phyloP scores from a whole-genome alignment of 2,888 invertebrate species.

The Drosophila acutilabella region DNA sequence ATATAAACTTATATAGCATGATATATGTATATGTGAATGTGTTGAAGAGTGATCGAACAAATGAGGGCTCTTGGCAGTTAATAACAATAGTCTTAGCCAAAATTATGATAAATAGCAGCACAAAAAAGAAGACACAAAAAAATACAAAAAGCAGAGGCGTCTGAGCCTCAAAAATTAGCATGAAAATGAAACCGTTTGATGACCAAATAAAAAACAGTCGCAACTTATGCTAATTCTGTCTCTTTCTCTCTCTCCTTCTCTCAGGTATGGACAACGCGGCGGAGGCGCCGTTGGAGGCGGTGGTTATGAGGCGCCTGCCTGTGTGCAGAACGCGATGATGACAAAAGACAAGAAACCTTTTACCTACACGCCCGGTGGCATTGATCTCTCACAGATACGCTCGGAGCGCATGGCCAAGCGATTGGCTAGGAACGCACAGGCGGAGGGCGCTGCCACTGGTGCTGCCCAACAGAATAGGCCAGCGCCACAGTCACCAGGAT shows the following conservation, averaged over 20 bases:
- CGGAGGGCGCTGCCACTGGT: conserved; percentile 88
- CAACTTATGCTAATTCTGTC: conserved; percentile 39
- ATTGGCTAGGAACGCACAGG: conserved; percentile 89
- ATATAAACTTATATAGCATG: background rate
- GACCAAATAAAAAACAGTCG: conserved; percentile 15
- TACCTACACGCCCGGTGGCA: conserved; percentile 97
- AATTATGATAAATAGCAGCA: conserved; percentile 57
- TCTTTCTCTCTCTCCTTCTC: conserved; percentile 6
- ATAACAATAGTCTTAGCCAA: conserved; percentile 62
- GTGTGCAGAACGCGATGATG: conserved; percentile 97
- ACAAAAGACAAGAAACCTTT: conserved; percentile 98
- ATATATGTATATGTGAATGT: conserved; percentile 6
- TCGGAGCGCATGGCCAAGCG: conserved; percentile 95
- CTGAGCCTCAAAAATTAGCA: conserved; percentile 52
- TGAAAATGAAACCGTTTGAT: conserved; percentile 46
- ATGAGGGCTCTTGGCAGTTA: conserved; percentile 56
- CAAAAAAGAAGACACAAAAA: conserved; percentile 1
- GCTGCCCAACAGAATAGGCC: conserved; percentile 86
- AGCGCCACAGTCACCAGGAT: conserved; percentile 78
- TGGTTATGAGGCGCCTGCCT: conserved; percentile 91
- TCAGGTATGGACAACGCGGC: conserved; percentile 84
- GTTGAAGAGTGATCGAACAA: conserved; percentile 35
- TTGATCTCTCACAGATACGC: conserved; percentile 95
- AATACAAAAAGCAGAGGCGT: conserved; percentile 31
- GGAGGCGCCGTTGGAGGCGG: conserved; percentile 68